Base-by-base conservation (phyloP, 2,888 invertebrate genomes). In the Hypomecis punctinalis region DNA sequence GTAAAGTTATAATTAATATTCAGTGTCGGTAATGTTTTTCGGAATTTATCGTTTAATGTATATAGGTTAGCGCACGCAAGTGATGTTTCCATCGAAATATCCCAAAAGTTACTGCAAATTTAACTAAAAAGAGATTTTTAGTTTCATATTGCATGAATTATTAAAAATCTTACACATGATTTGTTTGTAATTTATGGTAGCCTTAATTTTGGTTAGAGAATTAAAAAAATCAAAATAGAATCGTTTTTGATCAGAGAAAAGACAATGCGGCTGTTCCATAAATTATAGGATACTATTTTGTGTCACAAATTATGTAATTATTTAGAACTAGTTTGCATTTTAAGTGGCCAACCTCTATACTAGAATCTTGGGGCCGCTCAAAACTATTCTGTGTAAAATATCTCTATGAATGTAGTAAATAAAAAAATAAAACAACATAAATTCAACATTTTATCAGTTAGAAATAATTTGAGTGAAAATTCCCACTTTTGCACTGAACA, bases 271-370 rank as follows among this genome's bases (percentile, higher is more conserved):
- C 42, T 53, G 53, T 53, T 9, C 39, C 39, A 39, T 1, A 23
- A 33, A 23, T 40, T 52, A n/a, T n/a, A 52, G 23, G 23, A 52
- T 42, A 52, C 33, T 10, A 52, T 5, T 40, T 40, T n/a, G 40
- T 52, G 52, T 54, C 54, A 54, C 54, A 54, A 54, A 54, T 53
- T 52, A 37, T 40, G 23, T 23, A 23, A 23, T 23, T 23, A 23
- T 23, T 2, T 2, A 23, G 3, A 23, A 23, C 23, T 23, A 2
- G 23, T 23, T 1, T 23, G 23, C n/a, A 23, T 3, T 23, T 23
- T 23, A 23, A 3, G 23, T 23, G 23, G 23, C 23, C 23, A 23
- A 23, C 23, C 23, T 23, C 23, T 2, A 23, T 23, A 23, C 23
- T 3, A 23, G 23, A 23, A 23, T 23, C 23, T 23, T 23, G 23